A percentile compares a stretch with the other conserved stretches of the same genome.
phyloP scores from a whole-genome alignment of 2,113 vertebrate genomes.

The Amblyornis subalaris region DNA sequence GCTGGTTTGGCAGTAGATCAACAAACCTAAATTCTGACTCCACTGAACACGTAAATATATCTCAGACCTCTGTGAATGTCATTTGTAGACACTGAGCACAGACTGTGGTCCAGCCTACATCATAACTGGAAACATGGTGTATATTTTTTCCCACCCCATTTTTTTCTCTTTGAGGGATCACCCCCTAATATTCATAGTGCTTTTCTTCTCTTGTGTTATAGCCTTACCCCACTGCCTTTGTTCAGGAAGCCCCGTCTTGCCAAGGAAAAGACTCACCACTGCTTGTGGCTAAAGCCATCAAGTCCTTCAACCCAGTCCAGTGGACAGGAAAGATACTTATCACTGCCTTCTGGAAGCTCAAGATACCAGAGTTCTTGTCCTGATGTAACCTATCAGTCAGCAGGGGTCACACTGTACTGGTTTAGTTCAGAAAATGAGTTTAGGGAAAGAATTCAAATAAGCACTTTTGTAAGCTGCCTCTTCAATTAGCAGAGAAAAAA shows the following conservation, averaged over 20 bases:
- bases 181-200: background rate
- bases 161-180: background rate
- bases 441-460: background rate
- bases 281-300: background rate
- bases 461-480: background rate
- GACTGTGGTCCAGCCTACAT: background rate
- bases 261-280: background rate
- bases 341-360: background rate
- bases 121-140: background rate
- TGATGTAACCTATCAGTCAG: background rate
- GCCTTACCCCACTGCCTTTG: background rate
- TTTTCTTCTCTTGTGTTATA: background rate
- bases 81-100: background rate
- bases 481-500: background rate
- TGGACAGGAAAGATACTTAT: background rate
- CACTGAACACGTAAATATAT: accelerated
- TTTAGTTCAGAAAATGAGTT: conserved; percentile 1
- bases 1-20: background rate
- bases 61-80: background rate
- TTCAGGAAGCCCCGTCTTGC: background rate
- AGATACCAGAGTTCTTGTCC: background rate
- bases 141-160: accelerated
- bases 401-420: background rate
- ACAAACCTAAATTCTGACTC: background rate
- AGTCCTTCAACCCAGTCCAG: background rate